Percentiles rank a stretch among this genome's conserved stretches.
Evolutionary conservation across 2,888 invertebrate genomes (phyloP).

Genomic region (Aleiodes alternator): DNA sequence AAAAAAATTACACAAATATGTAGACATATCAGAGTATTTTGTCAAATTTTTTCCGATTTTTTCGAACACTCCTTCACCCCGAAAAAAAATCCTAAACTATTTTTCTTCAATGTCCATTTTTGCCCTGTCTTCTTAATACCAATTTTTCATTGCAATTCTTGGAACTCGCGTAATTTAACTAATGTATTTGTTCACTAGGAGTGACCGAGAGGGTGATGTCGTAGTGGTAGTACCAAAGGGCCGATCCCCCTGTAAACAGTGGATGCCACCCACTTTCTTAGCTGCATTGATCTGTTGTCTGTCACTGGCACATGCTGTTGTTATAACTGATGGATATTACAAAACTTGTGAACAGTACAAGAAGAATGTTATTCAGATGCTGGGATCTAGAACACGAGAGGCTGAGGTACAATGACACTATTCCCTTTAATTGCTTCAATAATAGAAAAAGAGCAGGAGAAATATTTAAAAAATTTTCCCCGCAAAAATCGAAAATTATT

Average conservation of each 20-base stretch:
- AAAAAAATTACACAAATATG: too few relatives aligned
- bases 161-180: background rate
- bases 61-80: too few relatives aligned
- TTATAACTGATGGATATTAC: conserved; percentile 84
- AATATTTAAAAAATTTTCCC: too few relatives aligned
- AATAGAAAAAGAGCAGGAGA: too few relatives aligned
- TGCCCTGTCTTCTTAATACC: background rate
- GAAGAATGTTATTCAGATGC: conserved; percentile 79
- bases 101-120: too few relatives aligned
- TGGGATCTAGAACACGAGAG: conserved; percentile 66
- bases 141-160: background rate
- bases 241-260: conserved; percentile 72
- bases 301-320: conserved; percentile 82
- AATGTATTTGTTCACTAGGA: conserved; percentile 36
- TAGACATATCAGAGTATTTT: too few relatives aligned
- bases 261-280: conserved; percentile 82
- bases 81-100: too few relatives aligned
- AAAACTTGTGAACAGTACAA: conserved; percentile 87
- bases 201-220: conserved; percentile 60
- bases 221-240: conserved; percentile 63
- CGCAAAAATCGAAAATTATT: too few relatives aligned
- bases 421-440: too few relatives aligned
- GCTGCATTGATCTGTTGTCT: conserved; percentile 81
- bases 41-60: too few relatives aligned
- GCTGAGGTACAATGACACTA: conserved; percentile 55